Evolutionary conservation across 2,797 vertebrate genomes (phyloP), one percentile per base, ranked within the genome.

Genomic region (Typhlichthys eigenmanni): DNA sequence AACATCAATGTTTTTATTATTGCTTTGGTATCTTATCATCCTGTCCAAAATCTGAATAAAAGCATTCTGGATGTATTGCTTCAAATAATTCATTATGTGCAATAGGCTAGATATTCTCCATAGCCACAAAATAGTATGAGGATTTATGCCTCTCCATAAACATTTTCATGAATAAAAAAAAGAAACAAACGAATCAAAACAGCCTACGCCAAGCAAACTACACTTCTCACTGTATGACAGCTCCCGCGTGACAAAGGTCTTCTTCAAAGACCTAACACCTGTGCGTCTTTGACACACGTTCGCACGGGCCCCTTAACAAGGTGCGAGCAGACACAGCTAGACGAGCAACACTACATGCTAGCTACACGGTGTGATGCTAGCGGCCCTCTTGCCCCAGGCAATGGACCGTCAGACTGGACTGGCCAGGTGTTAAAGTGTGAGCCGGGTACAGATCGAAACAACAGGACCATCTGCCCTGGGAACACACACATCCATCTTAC

Each of bases 401-500:
- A 80, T 71, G 78, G 80, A 81, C 86, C 80, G 62, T 87, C 88
- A 90, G 83, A 72, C 80, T 81, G 87, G 87, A 87, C 86, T 64
- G 82, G 70, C 77, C 48, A 80, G 78, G 84, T 89, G 84, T 84
- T 88, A 87, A 87, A 89, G 80, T 85, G 81, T 80, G 85, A 88
- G 82, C 69, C 43, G 64, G 85, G 79, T 85, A 87, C 87, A 91
- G 70, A 54, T 60, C 80, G 79, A 75, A 91, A 82, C 89, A 92
- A 87, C 84, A 79, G 68, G 77, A 83, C 86, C 90, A 91, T 91
- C 90, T 92, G 88, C 86, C 88, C 82, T 80, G 81, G 85, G 85
- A 89, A 87, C 76, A 86, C 85, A 81, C 65, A 74, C 87, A 92
- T 92, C 86, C 82, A 89, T 91, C 89, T 91, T 90, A 84, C 82